Evolutionary conservation across 2,797 vertebrate genomes (phyloP).

Genomic region (Malacoctenus gilli): DNA sequence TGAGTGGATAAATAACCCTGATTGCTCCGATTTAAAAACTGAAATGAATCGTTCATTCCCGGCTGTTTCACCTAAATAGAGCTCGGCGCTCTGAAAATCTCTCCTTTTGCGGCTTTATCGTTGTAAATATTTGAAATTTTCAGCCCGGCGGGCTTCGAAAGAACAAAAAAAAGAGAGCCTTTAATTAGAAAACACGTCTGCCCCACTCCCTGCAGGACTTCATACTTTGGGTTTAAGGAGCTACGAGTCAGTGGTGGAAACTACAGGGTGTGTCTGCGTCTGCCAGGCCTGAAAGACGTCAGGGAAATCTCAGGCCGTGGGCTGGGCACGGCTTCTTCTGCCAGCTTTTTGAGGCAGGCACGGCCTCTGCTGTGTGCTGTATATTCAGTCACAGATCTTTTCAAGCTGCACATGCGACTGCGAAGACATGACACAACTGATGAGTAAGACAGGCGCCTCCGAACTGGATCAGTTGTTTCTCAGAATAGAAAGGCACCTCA

Average conservation of each 20-base stretch:
- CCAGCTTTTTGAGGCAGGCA: constrained; percentile 14
- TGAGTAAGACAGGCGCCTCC: neutral
- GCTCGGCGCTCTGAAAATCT: too few species aligned
- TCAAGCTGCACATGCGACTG: neutral
- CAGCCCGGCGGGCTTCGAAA: neutral
- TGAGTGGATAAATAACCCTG: too few species aligned
- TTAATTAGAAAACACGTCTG: too few species aligned
- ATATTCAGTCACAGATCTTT: constrained; percentile 4
- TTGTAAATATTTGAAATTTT: constrained; percentile 4
- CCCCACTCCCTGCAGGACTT: neutral
- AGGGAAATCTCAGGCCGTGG: constrained; percentile 25
- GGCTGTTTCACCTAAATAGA: too few species aligned
- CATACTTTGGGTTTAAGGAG: neutral
- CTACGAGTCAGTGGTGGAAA: constrained; percentile 25
- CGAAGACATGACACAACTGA: neutral
- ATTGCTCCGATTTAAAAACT: too few species aligned
- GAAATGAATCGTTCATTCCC: too few species aligned
- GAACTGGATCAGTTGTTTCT: too few species aligned
- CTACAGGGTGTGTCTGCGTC: constrained; percentile 38
- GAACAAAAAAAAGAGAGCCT: too few species aligned
- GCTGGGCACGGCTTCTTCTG: constrained; percentile 17
- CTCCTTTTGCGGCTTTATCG: too few species aligned
- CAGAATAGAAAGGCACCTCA: too few species aligned
- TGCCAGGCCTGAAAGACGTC: constrained; percentile 22
- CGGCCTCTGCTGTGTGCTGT: neutral